Conservation (phyloP, 2,797 vertebrate species). For the Sebastes cheni region DNA sequence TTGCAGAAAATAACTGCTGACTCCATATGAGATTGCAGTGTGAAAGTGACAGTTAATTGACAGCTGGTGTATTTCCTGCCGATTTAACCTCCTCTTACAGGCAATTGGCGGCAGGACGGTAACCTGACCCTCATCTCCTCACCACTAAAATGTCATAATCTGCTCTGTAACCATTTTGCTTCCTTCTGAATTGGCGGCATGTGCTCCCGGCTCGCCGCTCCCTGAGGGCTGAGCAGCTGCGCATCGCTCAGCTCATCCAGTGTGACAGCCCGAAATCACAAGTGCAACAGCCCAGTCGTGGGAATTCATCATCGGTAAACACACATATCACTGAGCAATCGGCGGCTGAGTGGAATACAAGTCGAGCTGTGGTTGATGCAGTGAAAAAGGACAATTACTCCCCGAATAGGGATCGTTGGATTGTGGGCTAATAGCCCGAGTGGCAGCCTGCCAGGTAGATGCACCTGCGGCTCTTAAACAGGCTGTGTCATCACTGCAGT, state of each 20-base stretch:
- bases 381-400: slow-evolving; percentile 57
- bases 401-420: slow-evolving; percentile 52
- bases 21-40: neutral
- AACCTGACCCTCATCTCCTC: slow-evolving; percentile 86
- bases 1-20: slow-evolving; percentile 18
- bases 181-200: slow-evolving; percentile 76
- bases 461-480: slow-evolving; percentile 63
- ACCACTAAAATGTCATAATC: slow-evolving; percentile 76
- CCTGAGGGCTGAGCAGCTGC: slow-evolving; percentile 79
- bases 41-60: slow-evolving; percentile 50
- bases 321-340: slow-evolving; percentile 70
- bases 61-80: slow-evolving; percentile 81
- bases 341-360: slow-evolving; percentile 55
- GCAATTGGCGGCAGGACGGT: slow-evolving; percentile 77
- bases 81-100: slow-evolving; percentile 82
- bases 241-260: slow-evolving; percentile 75
- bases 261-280: slow-evolving; percentile 68
- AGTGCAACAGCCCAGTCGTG: slow-evolving; percentile 65
- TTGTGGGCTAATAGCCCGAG: slow-evolving; percentile 58
- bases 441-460: slow-evolving; percentile 67
- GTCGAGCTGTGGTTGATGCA: slow-evolving; percentile 39
- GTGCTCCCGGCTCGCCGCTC: slow-evolving; percentile 64
- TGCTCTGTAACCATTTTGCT: slow-evolving; percentile 75
- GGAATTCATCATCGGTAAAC: slow-evolving; percentile 62
- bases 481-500: slow-evolving; percentile 27